Base-by-base conservation (phyloP, 1,140 invertebrate species). In the Phortica variegata region DNA sequence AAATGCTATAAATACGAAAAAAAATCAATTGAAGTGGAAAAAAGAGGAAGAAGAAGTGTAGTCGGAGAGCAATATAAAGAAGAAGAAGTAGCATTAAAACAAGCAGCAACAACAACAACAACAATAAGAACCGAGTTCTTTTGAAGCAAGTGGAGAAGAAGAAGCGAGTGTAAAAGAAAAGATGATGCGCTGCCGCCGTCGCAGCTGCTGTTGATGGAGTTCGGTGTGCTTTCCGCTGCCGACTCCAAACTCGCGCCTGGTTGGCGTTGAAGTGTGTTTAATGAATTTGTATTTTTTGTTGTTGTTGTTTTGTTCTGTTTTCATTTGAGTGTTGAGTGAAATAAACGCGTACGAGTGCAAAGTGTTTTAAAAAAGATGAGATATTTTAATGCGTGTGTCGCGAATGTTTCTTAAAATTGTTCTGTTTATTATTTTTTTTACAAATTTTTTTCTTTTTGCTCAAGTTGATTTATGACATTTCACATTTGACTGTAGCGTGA, bases 401-500 rank as follows among this genome's bases (percentile, higher is more conserved):
- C 29, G 13, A 17, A 16, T 47, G 47, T 59, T 18, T 45, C 7
- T 44, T 32, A 23, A 16, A 43, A 23, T 47, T 15, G 21, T 15
- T 43, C 32, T 45, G 41, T 44, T 45, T 33, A n/a, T n/a, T 26
- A 26, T 26, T 39, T 47, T 26, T 36, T 15, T 49, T 49, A 19
- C 41, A 37, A 49, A 38, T 58, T 56, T 43, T 56, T 45, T 45
- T 49, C 44, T 49, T 48, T 55, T 52, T 26, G 23, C 10, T 26
- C 23, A 6, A 10, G 23, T 10, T 26, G 5, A 6, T 26, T 26
- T 26, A 5, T n/a, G n/a, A n/a, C n/a, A 55, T 55, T 54, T 52
- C 56, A 56, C 52, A 58, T 60, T 51, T 48, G 53, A 43, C 52
- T 32, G 21, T 59, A 56, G 55, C 51, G 51, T 59, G 54, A 47